phyloP scores from a whole-genome alignment of 1,140 invertebrate species.

The silkworm (Bombyx mori) region DNA sequence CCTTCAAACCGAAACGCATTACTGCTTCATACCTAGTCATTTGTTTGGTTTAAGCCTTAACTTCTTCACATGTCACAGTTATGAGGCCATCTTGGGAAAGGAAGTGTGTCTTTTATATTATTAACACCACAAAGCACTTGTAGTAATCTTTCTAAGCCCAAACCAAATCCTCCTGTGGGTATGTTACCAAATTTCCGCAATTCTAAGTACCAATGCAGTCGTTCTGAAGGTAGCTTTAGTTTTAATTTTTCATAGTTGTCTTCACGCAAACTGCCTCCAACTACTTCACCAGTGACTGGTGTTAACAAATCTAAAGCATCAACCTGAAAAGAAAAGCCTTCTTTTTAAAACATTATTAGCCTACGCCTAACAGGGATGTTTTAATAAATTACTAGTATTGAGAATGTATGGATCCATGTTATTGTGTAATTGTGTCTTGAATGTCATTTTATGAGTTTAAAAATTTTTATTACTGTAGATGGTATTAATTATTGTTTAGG shows the following conservation, averaged over 20 bases:
- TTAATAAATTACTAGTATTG: too few relatives aligned
- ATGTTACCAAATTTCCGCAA: slow-evolving; percentile 90
- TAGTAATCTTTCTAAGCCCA: slow-evolving; percentile 94
- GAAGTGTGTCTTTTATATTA: slow-evolving; percentile 94
- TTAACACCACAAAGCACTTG: slow-evolving; percentile 84
- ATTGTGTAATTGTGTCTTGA: too few relatives aligned
- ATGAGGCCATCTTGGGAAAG: slow-evolving; percentile 95
- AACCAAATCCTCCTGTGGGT: slow-evolving; percentile 93
- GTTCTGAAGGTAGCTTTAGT: slow-evolving; percentile 73
- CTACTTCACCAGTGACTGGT: slow-evolving; percentile 91
- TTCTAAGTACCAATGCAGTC: slow-evolving; percentile 92
- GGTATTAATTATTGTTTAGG: too few relatives aligned
- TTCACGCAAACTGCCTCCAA: slow-evolving; percentile 95
- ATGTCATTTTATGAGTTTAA: too few relatives aligned
- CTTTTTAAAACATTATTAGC: too few relatives aligned
- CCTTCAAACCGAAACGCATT: too few relatives aligned
- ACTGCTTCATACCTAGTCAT: too few relatives aligned
- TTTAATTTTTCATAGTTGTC: slow-evolving; percentile 79
- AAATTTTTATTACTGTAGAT: too few relatives aligned
- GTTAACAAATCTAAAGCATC: slow-evolving; percentile 89
- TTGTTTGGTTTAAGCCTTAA: too few relatives aligned
- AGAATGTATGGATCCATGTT: too few relatives aligned
- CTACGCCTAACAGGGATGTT: too few relatives aligned
- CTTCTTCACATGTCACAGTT: slow-evolving; percentile 71
- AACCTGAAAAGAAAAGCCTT: slow-evolving; percentile 42